Percentiles rank a stretch among this genome's conserved stretches.
These are phyloP conservation scores for Branchipolynoe longqiensis DNA, from an alignment of 2,888 invertebrate species.

Conservation along the genomic window DNA sequence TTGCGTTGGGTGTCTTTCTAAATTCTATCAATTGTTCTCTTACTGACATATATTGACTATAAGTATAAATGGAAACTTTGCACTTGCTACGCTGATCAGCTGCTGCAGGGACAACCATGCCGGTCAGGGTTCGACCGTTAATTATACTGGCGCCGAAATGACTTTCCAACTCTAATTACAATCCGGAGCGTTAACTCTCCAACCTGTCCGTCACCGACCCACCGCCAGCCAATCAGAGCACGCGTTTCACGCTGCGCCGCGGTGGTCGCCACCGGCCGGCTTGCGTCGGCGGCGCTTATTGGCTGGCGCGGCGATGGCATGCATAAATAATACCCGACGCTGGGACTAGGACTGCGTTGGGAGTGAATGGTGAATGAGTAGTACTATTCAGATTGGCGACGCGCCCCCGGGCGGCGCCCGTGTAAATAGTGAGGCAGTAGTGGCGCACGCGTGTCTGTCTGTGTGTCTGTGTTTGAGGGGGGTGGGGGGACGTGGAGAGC, in stretches of 20 bases:
- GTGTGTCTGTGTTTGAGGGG: not conserved
- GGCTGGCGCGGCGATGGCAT: not conserved
- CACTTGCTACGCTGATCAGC: not conserved
- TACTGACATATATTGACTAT: not conserved
- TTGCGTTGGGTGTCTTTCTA: not conserved
- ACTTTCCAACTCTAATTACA: constrained; percentile 45
- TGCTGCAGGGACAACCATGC: not conserved
- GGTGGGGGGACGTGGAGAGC: not conserved
- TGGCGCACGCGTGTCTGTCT: too few species aligned
- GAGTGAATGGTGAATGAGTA: constrained; percentile 40
- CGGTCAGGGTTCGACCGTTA: constrained; percentile 37
- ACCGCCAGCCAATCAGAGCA: constrained; percentile 10
- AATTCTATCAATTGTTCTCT: not conserved
- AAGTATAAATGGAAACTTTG: not conserved
- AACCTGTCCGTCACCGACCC: constrained; percentile 3
- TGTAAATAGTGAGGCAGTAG: constrained; percentile 30
- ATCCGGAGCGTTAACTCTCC: not conserved
- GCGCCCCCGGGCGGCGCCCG: constrained; percentile 25
- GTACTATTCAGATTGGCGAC: constrained; percentile 16
- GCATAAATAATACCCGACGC: constrained; percentile 23
- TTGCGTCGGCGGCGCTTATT: not conserved
- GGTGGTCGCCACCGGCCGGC: not conserved
- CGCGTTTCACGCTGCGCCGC: not conserved
- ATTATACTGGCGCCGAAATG: constrained; percentile 35
- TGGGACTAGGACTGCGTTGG: not conserved